Percentiles rank a stretch among this genome's conserved stretches.
Evolutionary conservation across 2,797 vertebrate genomes (phyloP).

Genomic region (Myioborus miniatus): DNA sequence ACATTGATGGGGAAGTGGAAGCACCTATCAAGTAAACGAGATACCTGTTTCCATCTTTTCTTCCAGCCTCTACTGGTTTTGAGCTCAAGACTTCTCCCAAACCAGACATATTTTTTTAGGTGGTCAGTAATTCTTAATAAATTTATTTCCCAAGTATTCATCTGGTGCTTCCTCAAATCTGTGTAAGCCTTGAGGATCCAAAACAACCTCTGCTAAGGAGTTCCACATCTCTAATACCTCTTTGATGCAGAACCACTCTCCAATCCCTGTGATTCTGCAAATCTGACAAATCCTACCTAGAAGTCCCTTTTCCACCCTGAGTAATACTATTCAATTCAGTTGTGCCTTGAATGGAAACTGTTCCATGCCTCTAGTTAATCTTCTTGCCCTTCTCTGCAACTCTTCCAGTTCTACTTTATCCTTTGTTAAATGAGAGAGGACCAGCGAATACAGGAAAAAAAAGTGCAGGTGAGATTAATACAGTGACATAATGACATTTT

Average conservation of each 20-base stretch:
- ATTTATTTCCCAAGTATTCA: neutral
- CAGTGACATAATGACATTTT: neutral
- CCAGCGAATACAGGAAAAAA: neutral
- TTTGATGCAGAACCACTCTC: neutral
- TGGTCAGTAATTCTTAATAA: neutral
- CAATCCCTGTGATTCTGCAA: neutral
- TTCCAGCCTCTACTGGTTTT: neutral
- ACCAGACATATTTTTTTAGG: neutral
- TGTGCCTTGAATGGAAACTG: neutral
- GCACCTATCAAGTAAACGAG: neutral
- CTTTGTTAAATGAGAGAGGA: neutral
- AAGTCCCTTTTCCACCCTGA: neutral
- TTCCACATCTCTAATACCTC: neutral
- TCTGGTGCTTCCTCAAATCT: neutral
- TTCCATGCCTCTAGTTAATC: neutral
- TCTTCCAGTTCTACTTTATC: neutral
- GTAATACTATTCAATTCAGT: neutral
- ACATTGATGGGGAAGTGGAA: neutral
- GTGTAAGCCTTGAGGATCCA: neutral
- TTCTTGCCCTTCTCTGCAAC: neutral
- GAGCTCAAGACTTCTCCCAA: neutral
- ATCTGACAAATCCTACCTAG: neutral
- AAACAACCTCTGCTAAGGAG: neutral
- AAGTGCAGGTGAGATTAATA: neutral
- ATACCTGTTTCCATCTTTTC: neutral